Evolutionary conservation across 2,797 vertebrate genomes (phyloP).

Genomic region (Ficedula albicollis): DNA sequence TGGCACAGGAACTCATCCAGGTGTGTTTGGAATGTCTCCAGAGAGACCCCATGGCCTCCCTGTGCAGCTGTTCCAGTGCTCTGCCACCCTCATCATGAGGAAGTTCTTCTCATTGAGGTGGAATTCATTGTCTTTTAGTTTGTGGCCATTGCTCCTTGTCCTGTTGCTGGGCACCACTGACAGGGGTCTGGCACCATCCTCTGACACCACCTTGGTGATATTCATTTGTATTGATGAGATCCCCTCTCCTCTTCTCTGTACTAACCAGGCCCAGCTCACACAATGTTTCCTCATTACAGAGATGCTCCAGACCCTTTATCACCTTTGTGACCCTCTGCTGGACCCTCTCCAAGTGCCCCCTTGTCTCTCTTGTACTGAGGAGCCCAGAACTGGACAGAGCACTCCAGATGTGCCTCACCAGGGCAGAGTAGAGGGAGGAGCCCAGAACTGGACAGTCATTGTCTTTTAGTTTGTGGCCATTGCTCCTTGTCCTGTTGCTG

Average conservation of each 20-base stretch:
- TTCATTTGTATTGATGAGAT: neutral
- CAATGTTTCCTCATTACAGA: neutral
- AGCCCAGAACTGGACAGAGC: neutral
- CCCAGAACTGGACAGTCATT: too few relatives aligned
- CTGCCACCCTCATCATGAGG: neutral
- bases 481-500: accelerated
- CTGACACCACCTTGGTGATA: neutral
- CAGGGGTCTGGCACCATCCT: neutral
- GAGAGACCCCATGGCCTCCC: neutral
- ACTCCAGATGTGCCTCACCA: neutral
- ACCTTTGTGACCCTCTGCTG: neutral
- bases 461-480: neutral
- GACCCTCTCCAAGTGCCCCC: neutral
- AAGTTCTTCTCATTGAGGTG: accelerated
- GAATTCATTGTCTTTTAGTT: neutral
- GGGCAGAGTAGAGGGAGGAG: neutral
- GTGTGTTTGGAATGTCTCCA: neutral
- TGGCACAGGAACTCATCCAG: neutral
- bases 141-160: accelerated
- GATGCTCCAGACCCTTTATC: neutral
- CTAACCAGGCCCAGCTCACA: neutral
- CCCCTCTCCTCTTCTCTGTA: neutral
- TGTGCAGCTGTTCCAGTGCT: neutral
- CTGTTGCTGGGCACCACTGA: neutral
- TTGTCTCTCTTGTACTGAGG: neutral